Conservation (phyloP, 1,140 invertebrate species). For the Polypedilum pembai region DNA sequence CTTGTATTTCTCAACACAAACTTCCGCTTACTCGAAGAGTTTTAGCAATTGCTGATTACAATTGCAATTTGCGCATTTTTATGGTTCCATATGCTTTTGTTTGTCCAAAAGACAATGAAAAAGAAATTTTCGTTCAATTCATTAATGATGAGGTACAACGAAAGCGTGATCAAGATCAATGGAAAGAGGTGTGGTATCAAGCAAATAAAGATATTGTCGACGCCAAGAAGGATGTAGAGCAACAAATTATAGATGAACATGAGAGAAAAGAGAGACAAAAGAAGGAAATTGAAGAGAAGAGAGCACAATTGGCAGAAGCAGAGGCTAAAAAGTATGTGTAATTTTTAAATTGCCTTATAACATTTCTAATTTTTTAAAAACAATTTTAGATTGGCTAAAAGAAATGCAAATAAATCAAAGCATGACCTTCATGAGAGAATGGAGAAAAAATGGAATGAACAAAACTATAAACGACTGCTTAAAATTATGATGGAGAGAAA, state of each 20-base stretch:
- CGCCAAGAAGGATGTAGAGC: slow-evolving; percentile 37
- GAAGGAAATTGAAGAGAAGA: slow-evolving; percentile 21
- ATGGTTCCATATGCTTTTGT: slow-evolving; percentile 46
- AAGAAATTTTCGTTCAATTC: slow-evolving; percentile 31
- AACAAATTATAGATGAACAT: slow-evolving; percentile 37
- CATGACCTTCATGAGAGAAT: slow-evolving; percentile 29
- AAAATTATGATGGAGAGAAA: slow-evolving; percentile 41
- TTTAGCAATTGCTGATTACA: slow-evolving; percentile 51
- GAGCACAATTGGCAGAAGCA: slow-evolving; percentile 1
- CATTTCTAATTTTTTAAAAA: background rate
- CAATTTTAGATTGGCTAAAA: background rate
- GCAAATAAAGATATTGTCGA: slow-evolving; percentile 41
- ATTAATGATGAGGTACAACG: slow-evolving; percentile 35
- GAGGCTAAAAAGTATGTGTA: slow-evolving; percentile 25
- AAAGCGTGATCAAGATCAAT: slow-evolving; percentile 37
- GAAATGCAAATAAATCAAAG: background rate
- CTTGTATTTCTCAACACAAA: slow-evolving; percentile 48
- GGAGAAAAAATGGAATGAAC: slow-evolving; percentile 37
- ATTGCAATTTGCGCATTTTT: slow-evolving; percentile 54
- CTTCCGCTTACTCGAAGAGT: slow-evolving; percentile 46
- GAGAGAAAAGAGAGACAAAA: slow-evolving; percentile 36
- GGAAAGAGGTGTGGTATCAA: slow-evolving; percentile 41
- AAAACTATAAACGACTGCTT: slow-evolving; percentile 40
- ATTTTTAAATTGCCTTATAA: background rate
- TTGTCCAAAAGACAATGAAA: slow-evolving; percentile 35